A percentile compares a stretch with the other conserved stretches of the same genome.
Conservation (phyloP, 2,113 vertebrate species). For the Neopipo cinnamomea region DNA sequence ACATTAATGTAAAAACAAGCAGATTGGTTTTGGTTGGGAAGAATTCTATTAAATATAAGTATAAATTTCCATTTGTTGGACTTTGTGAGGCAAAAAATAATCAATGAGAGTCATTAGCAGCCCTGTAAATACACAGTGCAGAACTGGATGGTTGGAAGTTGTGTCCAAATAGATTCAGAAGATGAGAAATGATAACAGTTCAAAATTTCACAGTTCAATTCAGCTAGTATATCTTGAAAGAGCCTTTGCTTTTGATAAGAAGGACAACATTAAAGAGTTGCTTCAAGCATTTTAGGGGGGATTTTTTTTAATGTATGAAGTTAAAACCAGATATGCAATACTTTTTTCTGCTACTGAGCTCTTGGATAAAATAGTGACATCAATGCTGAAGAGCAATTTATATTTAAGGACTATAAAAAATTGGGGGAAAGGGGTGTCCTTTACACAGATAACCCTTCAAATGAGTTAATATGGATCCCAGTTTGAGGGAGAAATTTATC, state of each 20-base stretch:
- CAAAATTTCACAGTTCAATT: background rate
- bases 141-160: background rate
- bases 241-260: slow-evolving; percentile 5
- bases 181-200: background rate
- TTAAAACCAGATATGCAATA: background rate
- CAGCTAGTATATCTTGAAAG: background rate
- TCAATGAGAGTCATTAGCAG: background rate
- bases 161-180: background rate
- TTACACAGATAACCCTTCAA: background rate
- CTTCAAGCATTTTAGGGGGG: background rate
- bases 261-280: background rate
- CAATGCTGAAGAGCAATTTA: background rate
- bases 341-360: background rate
- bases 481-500: background rate
- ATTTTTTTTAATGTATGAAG: background rate
- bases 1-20: background rate
- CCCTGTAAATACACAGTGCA: background rate
- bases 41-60: background rate
- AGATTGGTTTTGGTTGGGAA: background rate
- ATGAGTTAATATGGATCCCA: background rate
- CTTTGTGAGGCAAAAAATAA: background rate
- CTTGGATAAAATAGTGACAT: background rate
- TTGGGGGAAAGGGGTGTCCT: accelerated
- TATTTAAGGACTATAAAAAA: background rate
- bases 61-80: background rate